A percentile compares a stretch with the other conserved stretches of the same genome.
Conservation (phyloP, 2,113 vertebrate genomes). For the Scytalopus superciliaris region DNA sequence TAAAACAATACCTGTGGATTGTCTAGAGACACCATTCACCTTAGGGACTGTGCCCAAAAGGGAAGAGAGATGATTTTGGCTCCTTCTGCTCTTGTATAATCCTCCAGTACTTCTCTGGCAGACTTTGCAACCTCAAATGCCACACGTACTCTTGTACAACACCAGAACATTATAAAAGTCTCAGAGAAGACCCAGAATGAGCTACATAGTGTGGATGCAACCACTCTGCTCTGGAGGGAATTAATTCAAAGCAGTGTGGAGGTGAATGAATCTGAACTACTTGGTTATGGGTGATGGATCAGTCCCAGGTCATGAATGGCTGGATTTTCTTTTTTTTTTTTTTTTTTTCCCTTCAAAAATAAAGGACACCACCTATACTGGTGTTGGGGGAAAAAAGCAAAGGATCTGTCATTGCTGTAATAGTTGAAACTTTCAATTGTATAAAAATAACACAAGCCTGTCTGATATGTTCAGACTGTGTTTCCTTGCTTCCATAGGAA, state of each 20-base stretch:
- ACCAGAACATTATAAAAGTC: neutral
- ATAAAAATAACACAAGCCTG: neutral
- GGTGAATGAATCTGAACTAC: neutral
- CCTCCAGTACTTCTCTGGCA: neutral
- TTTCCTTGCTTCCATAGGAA: neutral
- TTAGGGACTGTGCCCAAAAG: neutral
- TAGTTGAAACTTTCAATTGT: neutral
- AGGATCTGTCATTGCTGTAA: neutral
- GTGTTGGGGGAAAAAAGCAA: neutral
- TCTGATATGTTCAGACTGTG: neutral
- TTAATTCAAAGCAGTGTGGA: neutral
- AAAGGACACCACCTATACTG: neutral
- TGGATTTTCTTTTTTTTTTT: neutral
- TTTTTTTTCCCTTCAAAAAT: neutral
- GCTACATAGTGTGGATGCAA: neutral
- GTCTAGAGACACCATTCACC: neutral
- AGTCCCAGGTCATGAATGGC: neutral
- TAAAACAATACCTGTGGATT: neutral
- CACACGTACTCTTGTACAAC: neutral
- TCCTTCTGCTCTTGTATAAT: neutral
- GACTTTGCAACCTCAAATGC: neutral
- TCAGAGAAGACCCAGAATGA: neutral
- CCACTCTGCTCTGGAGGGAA: neutral
- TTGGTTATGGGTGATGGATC: neutral
- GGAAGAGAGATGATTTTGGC: neutral